Base-by-base conservation (phyloP, 2,888 invertebrate species). In the Phanerotoma sp. region DNA sequence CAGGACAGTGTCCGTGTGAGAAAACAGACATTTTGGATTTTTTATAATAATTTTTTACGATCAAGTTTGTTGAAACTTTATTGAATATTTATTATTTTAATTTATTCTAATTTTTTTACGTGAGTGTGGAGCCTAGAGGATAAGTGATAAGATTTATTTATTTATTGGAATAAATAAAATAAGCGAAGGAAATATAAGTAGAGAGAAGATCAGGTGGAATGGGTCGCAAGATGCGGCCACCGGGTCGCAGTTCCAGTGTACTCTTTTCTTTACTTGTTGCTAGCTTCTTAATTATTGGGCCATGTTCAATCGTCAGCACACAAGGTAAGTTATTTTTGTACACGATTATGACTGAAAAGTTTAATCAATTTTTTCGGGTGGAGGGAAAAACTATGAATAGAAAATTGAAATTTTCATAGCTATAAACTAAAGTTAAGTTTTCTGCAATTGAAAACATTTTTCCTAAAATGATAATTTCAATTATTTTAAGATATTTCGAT, bases 151-250 rank as follows among this genome's bases (percentile, higher is more conserved):
- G 11, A 32, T 40, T 48, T 25, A 48, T 35, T 21, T 9, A 3
- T 9, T n/a, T n/a, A n/a, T n/a, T n/a, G n/a, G n/a, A n/a, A n/a
- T 5, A 46, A n/a, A 16, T 13, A 22, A 11, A 16, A 32, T 28
- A 42, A 45, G 30, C 11, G 42, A 41, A 41, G 30, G 48, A 28
- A 22, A 30, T 44, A 28, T 15, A 40, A 21, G 22, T 33, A 44
- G 51, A 52, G 42, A 54, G 51, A 54, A 41, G 18, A 35, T 18
- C 55, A 16, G 55, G 58, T 61, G 62, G 60, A 54, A 63, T 63
- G 63, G 61, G 63, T 63, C 56, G 60, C 50, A 42, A 62, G 52
- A 63, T 57, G 58, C 56, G 60, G 60, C 61, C 58, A 61, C 63
- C 61, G 51, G 63, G 60, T 63, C 56, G 46, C 45, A 62, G 61